Evolutionary conservation across 2,888 invertebrate genomes (phyloP), one percentile per base, ranked within the genome.

Genomic region (Iphiclides podalirius): DNA sequence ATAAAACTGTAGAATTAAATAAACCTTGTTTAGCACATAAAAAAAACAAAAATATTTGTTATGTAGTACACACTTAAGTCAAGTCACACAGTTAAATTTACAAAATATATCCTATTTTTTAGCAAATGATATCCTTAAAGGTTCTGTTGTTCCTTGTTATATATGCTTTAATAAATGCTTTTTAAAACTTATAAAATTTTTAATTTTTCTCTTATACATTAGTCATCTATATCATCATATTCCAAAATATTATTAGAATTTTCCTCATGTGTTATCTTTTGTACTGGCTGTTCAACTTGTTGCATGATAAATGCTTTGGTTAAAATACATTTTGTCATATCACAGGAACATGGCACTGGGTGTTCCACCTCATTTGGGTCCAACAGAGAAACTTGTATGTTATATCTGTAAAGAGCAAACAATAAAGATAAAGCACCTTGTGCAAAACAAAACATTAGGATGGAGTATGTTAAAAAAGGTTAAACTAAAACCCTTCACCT

Each of bases 241-340:
- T 67, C 60, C 31, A 79, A 49, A 8, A 64, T 54, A 46, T 54
- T 43, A n/a, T 40, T 38, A n/a, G 33, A 54, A 12, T 36, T 13
- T n/a, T 42, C 23, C 3, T 40, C 54, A 6, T 35, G 15, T n/a
- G 48, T 54, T 4, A 52, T 53, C 12, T 52, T 42, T 15, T 53
- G 52, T 1, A 60, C 34, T 0, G 59, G 58, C 41, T 63, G 59
- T 43, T 74, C 72, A 1, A 76, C 65, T 52, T 91, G 89, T 60
- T 90, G 85, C 23, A 87, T 75, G 61, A 93, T 82, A 1, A 91
- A 91, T 16, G 91, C 87, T 61, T 91, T 92, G 3, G 92, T 91
- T 9, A 96, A 82, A 64, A 95, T 93, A 69, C 96, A 96, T 67
- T 93, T 95, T 0, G 94, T 94, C 89, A 93, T 89, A 64, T 93